Evolutionary conservation across 2,888 invertebrate genomes (phyloP), one percentile per base, ranked within the genome.

Genomic region (Molanna angustata): DNA sequence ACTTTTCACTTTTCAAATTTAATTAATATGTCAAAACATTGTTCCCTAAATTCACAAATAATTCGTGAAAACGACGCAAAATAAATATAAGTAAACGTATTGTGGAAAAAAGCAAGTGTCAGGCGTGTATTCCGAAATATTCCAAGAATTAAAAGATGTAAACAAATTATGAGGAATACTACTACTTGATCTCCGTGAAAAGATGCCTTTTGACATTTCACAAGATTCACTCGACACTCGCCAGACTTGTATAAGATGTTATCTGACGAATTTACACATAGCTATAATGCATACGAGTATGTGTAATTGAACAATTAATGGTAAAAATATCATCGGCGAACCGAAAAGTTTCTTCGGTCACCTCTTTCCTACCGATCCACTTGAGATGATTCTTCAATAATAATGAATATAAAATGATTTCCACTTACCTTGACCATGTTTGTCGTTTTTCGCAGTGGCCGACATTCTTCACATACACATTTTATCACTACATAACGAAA

Each of bases 371-470:
- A 27, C 4, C 4, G 4, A 27, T 27, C 49, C 49, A 43, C 49
- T 49, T 35, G 49, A 49, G 43, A 49, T 35, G 46, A 35, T 32
- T 20, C 4, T n/a, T 13, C 9, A 35, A 35, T 32, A 22, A 41
- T 49, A 49, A 49, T 35, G 33, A 49, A 43, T 49, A 49, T 49
- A 43, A 21, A 50, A 16, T 20, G 44, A 37, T 32, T 22, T 21
- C 40, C 41, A 65, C 67, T 64, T 66, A 73, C 73, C 72, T 67
- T 69, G 67, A 60, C 64, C 70, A 71, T 72, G 66, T 68, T 72
- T 73, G 49, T 68, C 70, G 47, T 67, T 64, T 69, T 72, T 73
- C 61, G 72, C 67, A 63, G 69, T 70, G 59, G 70, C 67, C 64
- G 72, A 70, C 73, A 74, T 73, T 64, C 64, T 69, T 65, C 64